These are phyloP conservation scores for Cerceris rybyensis DNA, from an alignment of 2,888 invertebrate genomes.

Conservation along the genomic window DNA sequence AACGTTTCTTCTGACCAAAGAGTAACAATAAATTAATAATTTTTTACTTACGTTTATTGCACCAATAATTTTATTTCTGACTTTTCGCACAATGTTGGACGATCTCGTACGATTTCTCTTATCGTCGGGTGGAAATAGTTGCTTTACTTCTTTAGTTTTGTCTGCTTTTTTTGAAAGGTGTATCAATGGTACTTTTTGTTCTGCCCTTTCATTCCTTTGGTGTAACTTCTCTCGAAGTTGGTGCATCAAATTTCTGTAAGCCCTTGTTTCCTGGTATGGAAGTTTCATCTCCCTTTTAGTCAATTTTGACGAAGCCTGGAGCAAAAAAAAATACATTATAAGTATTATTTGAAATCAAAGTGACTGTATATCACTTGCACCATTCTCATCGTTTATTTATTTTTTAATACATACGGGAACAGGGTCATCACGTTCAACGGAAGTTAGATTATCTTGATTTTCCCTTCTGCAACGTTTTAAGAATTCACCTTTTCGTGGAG, in stretches of 20 bases:
- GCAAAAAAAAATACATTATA: background rate
- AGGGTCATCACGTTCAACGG: background rate
- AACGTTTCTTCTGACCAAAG: background rate
- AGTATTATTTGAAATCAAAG: background rate
- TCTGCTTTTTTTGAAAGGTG: constrained; percentile 47
- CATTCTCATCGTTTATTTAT: background rate
- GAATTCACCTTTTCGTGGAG: constrained; percentile 5
- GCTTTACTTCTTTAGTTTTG: constrained; percentile 58
- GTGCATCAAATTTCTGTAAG: constrained; percentile 60
- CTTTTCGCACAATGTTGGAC: constrained; percentile 34
- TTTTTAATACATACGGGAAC: constrained; percentile 6
- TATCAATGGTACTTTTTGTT: constrained; percentile 19
- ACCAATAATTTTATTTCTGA: constrained; percentile 49
- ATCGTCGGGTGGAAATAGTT: constrained; percentile 58
- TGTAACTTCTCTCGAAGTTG: constrained; percentile 57
- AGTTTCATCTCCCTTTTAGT: constrained; percentile 12
- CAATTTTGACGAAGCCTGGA: constrained; percentile 23
- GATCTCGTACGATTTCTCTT: background rate
- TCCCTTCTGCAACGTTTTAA: background rate
- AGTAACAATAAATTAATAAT: background rate
- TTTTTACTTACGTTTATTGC: constrained; percentile 58
- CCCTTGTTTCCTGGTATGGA: constrained; percentile 69
- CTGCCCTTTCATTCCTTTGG: background rate
- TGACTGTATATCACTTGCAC: background rate
- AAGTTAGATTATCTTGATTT: background rate